Percentiles rank a stretch among this genome's conserved stretches.
Conservation (phyloP, 2,113 vertebrate species). For the Ctenodactylus gundi region DNA sequence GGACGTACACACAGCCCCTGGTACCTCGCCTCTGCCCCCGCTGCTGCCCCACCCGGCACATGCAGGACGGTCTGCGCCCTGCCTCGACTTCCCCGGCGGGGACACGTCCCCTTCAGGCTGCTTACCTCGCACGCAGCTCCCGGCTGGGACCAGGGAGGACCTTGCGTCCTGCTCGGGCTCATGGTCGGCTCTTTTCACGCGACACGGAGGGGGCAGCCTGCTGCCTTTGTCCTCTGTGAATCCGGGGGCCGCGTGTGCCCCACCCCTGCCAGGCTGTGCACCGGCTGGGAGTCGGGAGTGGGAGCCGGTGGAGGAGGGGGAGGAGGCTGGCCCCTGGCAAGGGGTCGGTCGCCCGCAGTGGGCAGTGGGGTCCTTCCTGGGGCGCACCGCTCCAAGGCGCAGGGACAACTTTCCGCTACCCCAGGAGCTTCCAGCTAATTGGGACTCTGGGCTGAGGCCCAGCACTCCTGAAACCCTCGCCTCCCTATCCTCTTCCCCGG, state of each 20-base stretch:
- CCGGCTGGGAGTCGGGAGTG: constrained; percentile 12
- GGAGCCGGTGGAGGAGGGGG: constrained; percentile 58
- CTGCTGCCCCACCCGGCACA: too few relatives aligned
- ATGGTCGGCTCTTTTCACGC: constrained; percentile 71
- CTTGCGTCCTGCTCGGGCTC: constrained; percentile 72
- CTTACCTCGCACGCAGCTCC: constrained; percentile 81
- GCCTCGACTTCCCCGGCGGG: constrained; percentile 48
- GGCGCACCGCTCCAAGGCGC: too few relatives aligned
- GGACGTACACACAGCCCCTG: constrained; percentile 7
- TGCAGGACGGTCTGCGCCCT: constrained; percentile 26
- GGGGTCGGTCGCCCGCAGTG: too few relatives aligned
- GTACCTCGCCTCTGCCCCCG: background rate
- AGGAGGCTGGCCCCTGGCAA: too few relatives aligned
- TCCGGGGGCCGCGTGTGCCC: constrained; percentile 69
- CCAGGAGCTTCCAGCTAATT: too few relatives aligned
- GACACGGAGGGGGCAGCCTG: constrained; percentile 75
- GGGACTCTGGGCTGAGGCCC: too few relatives aligned
- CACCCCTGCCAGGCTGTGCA: constrained; percentile 64
- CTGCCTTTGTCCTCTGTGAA: constrained; percentile 72
- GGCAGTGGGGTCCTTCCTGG: too few relatives aligned
- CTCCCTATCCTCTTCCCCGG: too few relatives aligned
- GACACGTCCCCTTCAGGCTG: constrained; percentile 9
- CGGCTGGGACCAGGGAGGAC: constrained; percentile 60
- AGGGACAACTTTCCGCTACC: too few relatives aligned
- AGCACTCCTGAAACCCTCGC: too few relatives aligned